Evolutionary conservation across 2,113 vertebrate species (phyloP).

Genomic region (Silurus meridionalis): DNA sequence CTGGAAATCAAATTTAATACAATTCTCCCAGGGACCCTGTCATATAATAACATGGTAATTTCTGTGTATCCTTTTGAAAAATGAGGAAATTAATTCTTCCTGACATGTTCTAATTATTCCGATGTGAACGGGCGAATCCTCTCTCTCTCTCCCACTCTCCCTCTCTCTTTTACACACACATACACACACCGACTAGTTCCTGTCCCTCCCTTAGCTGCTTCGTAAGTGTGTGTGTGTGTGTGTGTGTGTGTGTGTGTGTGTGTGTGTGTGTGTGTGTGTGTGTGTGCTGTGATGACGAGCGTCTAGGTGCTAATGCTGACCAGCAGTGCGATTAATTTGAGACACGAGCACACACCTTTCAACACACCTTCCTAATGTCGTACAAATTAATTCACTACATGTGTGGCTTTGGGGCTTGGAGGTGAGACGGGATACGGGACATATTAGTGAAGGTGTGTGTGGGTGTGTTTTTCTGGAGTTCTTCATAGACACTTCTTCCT

Average conservation of each 20-base stretch:
- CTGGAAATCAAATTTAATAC: constrained; percentile 99
- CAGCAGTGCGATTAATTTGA: constrained; percentile 99
- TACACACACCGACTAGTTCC: constrained; percentile 53
- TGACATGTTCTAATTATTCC: constrained; percentile 99
- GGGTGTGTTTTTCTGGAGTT: constrained; percentile 36
- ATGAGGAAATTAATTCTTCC: constrained; percentile 99
- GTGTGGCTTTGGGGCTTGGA: constrained; percentile 68
- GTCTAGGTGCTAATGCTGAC: constrained; percentile 98
- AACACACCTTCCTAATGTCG: constrained; percentile 99
- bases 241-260: not conserved
- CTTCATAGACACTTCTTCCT: not conserved
- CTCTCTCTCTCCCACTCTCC: constrained; percentile 73
- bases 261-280: constrained; percentile 78
- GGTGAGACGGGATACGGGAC: constrained; percentile 49
- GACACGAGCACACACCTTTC: constrained; percentile 99
- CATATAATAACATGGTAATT: constrained; percentile 99
- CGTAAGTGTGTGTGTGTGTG: not conserved
- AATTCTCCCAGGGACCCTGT: constrained; percentile 99
- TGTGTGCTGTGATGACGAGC: constrained; percentile 84
- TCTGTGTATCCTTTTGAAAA: constrained; percentile 99
- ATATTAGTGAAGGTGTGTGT: constrained; percentile 59
- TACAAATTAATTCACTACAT: constrained; percentile 99
- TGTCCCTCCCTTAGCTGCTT: constrained; percentile 69
- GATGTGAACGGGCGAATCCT: constrained; percentile 97
- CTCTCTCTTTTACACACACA: constrained; percentile 77